Base-by-base conservation (phyloP, 2,113 vertebrate species). In the Garra rufa region DNA sequence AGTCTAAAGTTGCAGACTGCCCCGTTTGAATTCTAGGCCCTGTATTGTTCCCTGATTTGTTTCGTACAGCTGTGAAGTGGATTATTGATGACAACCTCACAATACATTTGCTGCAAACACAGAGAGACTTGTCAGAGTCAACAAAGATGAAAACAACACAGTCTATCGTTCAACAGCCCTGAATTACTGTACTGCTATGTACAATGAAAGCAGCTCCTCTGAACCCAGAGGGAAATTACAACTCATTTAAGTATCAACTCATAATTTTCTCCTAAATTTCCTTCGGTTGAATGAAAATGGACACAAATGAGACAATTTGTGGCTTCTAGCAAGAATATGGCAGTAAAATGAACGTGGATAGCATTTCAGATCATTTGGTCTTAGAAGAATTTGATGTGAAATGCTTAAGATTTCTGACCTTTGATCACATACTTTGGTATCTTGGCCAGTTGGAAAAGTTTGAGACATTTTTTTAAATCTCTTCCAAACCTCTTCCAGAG, bases 61-160 rank as follows among this genome's bases (percentile, higher is more conserved):
- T 74, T 26, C 24, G 7, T 48, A 46, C 43, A 26, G 71, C 43
- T 74, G 71, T 46, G n/a, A 7, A 74, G 43, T 74, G 44, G 71
- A 48, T 74, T 74, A 74, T 74, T 74, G 71, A 74, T 46, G 71
- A 48, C 71, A 74, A 74, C 71, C 71, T 48, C 43, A 74, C 71
- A 46, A 74, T 74, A 74, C 43, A 74, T 74, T 26, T 48, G 71
- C 14, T 17, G 13, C 41, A 48, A 74, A 26, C 44, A 48, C 43
- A 48, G 71, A 26, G 14, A 46, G 24, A 74, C 43, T 24, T 48
- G n/a, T 74, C 71, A 48, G 43, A 48, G 14, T 48, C 71, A 74
- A 74, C 43, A 48, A 17, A 70, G 71, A 26, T 74, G 71, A 74
- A 48, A 74, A 74, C 71, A 74, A 74, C 70, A 73, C 67, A 43